phyloP scores from a whole-genome alignment of 2,888 invertebrate species.

The Acanthosepion lycidas region DNA sequence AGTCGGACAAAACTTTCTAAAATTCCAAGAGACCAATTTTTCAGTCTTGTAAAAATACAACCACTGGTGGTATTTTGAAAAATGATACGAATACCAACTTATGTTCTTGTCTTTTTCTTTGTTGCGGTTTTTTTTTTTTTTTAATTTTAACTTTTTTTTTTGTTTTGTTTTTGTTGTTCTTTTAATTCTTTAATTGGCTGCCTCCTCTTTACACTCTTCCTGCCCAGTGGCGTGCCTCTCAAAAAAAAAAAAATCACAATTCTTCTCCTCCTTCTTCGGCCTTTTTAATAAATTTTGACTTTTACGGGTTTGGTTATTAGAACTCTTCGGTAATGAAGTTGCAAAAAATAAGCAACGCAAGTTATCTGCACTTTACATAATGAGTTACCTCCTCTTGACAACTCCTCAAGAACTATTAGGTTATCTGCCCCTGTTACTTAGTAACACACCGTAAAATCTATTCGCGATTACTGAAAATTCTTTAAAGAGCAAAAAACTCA shows the following conservation, averaged over 20 bases:
- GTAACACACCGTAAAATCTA: not conserved
- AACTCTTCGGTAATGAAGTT: not conserved
- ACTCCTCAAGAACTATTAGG: not conserved
- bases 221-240: not conserved
- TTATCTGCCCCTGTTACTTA: not conserved
- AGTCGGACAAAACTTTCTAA: not conserved
- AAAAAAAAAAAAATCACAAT: not conserved
- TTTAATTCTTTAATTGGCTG: not conserved
- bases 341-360: not conserved
- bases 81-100: not conserved
- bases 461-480: no score
- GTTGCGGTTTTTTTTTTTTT: not conserved
- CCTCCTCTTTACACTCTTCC: not conserved
- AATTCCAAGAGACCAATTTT: not conserved
- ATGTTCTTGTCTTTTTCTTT: not conserved
- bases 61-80: not conserved
- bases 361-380: not conserved
- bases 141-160: not conserved
- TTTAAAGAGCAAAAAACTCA: not conserved
- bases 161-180: not conserved
- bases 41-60: not conserved
- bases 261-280: not conserved
- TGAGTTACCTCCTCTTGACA: not conserved
- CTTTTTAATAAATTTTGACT: conserved; percentile 8
- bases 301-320: not conserved